Conservation (phyloP, 2,797 vertebrate genomes). For the Melanogrammus aeglefinus region DNA sequence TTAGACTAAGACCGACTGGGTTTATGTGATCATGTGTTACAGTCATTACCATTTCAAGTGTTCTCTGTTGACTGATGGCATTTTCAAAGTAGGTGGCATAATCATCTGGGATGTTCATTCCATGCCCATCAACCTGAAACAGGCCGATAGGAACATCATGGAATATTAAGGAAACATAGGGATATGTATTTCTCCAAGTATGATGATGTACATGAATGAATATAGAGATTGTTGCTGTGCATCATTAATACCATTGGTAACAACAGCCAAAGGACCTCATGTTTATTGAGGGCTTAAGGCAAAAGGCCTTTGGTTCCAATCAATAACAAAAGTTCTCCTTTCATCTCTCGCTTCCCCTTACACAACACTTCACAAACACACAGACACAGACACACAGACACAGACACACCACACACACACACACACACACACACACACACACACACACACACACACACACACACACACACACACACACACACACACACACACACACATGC, state of each 20-base stretch:
- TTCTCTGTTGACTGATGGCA: background rate
- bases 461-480: slow-evolving; percentile 30
- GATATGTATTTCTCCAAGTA: background rate
- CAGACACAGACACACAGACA: slow-evolving; percentile 33
- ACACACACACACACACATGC: slow-evolving; percentile 13
- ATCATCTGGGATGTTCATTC: background rate
- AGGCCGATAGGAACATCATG: background rate
- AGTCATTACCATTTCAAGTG: background rate
- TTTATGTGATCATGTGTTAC: background rate
- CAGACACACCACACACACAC: slow-evolving; percentile 17
- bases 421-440: slow-evolving; percentile 37
- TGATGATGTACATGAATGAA: background rate
- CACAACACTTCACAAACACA: slow-evolving; percentile 27
- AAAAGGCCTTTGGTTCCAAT: slow-evolving; percentile 41
- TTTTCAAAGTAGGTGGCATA: background rate
- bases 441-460: slow-evolving; percentile 7
- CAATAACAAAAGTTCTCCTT: slow-evolving; percentile 50
- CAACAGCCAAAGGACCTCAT: slow-evolving; percentile 1
- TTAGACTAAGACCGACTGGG: background rate
- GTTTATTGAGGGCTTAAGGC: slow-evolving; percentile 51
- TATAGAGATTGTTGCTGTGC: background rate
- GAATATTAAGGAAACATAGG: background rate
- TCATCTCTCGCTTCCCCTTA: slow-evolving; percentile 38
- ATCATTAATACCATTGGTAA: background rate
- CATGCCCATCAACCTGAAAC: background rate